Base-by-base conservation (phyloP, 2,797 vertebrate genomes). In the Myioborus miniatus region DNA sequence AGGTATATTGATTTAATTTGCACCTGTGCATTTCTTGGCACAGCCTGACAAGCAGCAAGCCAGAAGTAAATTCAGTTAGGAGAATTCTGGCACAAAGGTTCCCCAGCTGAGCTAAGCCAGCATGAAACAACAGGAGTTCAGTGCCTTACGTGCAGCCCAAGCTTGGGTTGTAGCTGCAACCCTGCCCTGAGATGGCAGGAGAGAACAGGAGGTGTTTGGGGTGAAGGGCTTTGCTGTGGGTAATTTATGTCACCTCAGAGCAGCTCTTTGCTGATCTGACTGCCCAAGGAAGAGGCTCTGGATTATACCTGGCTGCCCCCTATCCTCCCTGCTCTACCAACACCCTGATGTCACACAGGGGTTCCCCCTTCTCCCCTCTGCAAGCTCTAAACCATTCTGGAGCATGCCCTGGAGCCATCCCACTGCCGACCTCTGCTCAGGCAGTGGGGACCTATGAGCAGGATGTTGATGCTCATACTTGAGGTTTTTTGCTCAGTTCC, bases 1-100 rank as follows among this genome's bases (percentile, higher is more conserved):
- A 95, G 93, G 90, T 95, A 81, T 44, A 89, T 76, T 90, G 90
- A 86, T 94, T 93, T 87, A 82, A 95, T 94, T 95, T 91, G 80
- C 95, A 97, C 96, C 94, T 97, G 92, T 72, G 63, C 77, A 14
- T 84, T 94, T 90, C 56, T 95, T 95, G 95, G 93, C 92, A 41
- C 36, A 41, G 63, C 34, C 50, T 0, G 0, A 34, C 85, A 50
- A 2, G 1, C 11, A 2, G 75, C 63, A 49, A 83, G 95, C 93
- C 94, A 95, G 95, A 49, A 90, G 47, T 59, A 65, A 84, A 93
- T 89, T 90, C 91, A 69, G 59, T 82, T 39, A 72, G 84, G 89
- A 94, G 83, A 55, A 44, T 93, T 92, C 89, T 95, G 96, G 94
- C 87, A 89, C 36, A 59, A 90, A 84, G 81, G 89, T 94, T 84